Conservation (phyloP, 2,113 vertebrate species). For the Ammodytes marinus region DNA sequence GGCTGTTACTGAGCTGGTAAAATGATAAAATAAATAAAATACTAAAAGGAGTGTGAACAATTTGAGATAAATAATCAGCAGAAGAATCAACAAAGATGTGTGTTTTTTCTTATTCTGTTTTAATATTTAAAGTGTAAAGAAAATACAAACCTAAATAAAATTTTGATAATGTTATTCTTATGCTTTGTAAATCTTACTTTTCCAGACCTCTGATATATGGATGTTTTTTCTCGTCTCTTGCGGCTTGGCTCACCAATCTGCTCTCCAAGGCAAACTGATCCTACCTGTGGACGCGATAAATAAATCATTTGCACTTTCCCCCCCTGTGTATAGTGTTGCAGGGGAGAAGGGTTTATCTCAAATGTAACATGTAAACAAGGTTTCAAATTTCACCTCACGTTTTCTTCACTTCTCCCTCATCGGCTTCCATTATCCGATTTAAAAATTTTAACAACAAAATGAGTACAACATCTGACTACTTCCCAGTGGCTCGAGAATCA, state of each 20-base stretch:
- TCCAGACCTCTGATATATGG: not conserved
- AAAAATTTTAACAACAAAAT: constrained; percentile 27
- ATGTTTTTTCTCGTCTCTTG: not conserved
- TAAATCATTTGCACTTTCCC: constrained; percentile 6
- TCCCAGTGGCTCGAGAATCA: constrained; percentile 45
- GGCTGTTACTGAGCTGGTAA: not conserved
- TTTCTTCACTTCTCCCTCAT: not conserved
- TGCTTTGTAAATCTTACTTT: not conserved
- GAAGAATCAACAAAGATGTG: not conserved
- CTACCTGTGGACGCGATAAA: constrained; percentile 5
- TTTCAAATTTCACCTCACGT: not conserved
- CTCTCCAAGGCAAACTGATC: not conserved
- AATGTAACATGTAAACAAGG: not conserved
- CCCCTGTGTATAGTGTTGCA: not conserved
- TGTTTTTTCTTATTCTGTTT: not conserved
- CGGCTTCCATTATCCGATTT: constrained; percentile 12
- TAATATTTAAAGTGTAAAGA: not conserved
- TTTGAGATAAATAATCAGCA: no score
- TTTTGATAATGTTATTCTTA: not conserved
- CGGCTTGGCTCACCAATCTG: not conserved
- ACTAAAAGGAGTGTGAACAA: not conserved
- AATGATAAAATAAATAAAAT: not conserved
- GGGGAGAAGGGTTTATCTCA: not conserved
- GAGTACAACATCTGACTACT: constrained; percentile 22
- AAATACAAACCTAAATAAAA: not conserved